These are phyloP conservation scores for Spilosoma lubricipeda DNA, from an alignment of 2,888 invertebrate genomes.

Conservation along the genomic window DNA sequence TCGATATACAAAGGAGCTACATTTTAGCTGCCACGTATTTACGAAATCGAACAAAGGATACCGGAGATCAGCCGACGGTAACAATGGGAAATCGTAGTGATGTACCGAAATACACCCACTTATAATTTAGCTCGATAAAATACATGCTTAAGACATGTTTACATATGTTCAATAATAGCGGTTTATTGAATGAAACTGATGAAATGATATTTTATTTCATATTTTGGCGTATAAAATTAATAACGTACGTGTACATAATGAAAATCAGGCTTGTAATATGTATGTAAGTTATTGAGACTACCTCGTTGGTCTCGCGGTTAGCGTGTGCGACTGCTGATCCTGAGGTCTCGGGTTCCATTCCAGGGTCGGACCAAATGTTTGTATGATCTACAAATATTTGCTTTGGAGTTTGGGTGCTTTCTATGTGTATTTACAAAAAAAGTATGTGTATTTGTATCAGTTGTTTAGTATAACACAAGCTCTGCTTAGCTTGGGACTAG, in stretches of 20 bases:
- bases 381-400: too few species aligned
- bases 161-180: slow-evolving; percentile 33
- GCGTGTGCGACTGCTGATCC: too few species aligned
- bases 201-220: neutral
- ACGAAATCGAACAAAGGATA: slow-evolving; percentile 46
- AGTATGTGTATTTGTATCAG: too few species aligned
- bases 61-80: slow-evolving; percentile 45
- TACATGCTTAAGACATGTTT: slow-evolving; percentile 4
- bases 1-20: slow-evolving; percentile 24
- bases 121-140: slow-evolving; percentile 20
- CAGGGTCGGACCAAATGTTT: too few species aligned
- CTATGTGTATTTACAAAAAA: too few species aligned
- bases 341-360: too few species aligned
- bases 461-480: too few species aligned
- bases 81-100: slow-evolving; percentile 51
- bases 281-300: too few species aligned
- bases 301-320: too few species aligned
- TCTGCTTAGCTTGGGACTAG: too few species aligned
- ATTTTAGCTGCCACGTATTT: slow-evolving; percentile 26
- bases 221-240: neutral
- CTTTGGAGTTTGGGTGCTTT: too few species aligned
- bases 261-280: neutral
- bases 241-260: neutral
- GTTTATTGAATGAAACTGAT: slow-evolving; percentile 22
- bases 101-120: slow-evolving; percentile 35